A percentile compares a stretch with the other conserved stretches of the same genome.
Evolutionary conservation across 2,888 invertebrate species (phyloP).

Genomic region (Drepana falcataria): DNA sequence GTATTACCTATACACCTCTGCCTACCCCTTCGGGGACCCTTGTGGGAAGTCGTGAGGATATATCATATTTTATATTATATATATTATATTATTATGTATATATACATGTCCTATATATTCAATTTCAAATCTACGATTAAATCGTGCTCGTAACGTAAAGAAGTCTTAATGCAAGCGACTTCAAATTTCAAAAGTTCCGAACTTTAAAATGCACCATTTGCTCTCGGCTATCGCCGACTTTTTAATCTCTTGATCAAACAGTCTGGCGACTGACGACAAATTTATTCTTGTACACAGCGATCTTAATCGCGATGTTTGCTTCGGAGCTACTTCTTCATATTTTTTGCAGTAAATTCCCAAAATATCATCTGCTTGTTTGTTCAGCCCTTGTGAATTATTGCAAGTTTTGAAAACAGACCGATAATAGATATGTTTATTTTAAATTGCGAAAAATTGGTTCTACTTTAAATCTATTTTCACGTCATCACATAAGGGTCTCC

Average conservation of each 20-base stretch:
- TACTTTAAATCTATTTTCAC: too few species aligned
- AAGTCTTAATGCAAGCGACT: conserved; percentile 14
- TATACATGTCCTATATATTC: too few species aligned
- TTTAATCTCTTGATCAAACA: conserved; percentile 72
- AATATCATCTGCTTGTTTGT: neutral
- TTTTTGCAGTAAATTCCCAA: conserved; percentile 9
- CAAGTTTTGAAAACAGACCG: neutral
- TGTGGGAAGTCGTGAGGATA: too few species aligned
- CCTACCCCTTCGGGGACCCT: too few species aligned
- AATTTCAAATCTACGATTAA: too few species aligned
- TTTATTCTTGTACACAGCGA: conserved; percentile 66
- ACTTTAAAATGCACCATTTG: conserved; percentile 57
- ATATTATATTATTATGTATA: too few species aligned
- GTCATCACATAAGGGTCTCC: too few species aligned
- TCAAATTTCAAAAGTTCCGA: conserved; percentile 31
- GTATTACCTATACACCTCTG: too few species aligned
- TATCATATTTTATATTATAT: too few species aligned
- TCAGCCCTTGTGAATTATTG: neutral
- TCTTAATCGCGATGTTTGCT: conserved; percentile 51
- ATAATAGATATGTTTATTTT: neutral
- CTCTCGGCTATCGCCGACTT: conserved; percentile 45
- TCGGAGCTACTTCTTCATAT: conserved; percentile 22
- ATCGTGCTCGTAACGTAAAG: conserved; percentile 1
- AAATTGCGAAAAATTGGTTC: too few species aligned
- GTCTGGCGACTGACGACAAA: conserved; percentile 58